Conservation (phyloP, 2,113 vertebrate genomes). For the Osmerus mordax region DNA sequence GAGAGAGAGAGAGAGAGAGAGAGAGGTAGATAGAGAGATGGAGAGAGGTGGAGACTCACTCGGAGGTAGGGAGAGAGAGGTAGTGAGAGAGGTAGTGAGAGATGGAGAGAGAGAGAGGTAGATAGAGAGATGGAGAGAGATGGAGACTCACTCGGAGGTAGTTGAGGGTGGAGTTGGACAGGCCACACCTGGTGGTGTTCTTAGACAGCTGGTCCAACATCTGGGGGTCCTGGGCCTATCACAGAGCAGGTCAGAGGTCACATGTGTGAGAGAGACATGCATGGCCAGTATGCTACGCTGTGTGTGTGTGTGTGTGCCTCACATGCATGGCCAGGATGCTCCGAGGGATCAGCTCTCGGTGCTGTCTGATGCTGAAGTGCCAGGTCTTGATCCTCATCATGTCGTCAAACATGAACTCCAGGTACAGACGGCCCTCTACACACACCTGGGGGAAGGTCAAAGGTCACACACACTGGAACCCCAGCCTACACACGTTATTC, state of each 20-base stretch:
- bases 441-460: not conserved
- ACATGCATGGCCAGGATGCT: too few relatives aligned
- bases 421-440: too few relatives aligned
- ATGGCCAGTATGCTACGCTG: too few relatives aligned
- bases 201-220: constrained; percentile 99
- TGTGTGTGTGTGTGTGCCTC: too few relatives aligned
- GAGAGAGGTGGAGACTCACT: not conserved
- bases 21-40: not conserved
- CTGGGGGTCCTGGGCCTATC: constrained; percentile 95
- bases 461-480: constrained; percentile 38
- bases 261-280: not conserved
- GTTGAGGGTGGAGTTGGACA: constrained; percentile 98
- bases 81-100: not conserved
- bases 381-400: too few relatives aligned
- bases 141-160: constrained; percentile 90
- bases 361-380: too few relatives aligned
- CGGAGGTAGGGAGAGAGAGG: constrained; percentile 12
- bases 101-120: not conserved
- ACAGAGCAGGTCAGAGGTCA: constrained; percentile 12
- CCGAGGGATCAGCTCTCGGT: too few relatives aligned
- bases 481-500: constrained; percentile 10
- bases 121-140: not conserved
- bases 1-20: not conserved
- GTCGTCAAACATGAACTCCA: too few relatives aligned
- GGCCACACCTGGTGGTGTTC: constrained; percentile 97